Base-by-base conservation (phyloP, 2,113 vertebrate genomes). In the Deroptyus accipitrinus region DNA sequence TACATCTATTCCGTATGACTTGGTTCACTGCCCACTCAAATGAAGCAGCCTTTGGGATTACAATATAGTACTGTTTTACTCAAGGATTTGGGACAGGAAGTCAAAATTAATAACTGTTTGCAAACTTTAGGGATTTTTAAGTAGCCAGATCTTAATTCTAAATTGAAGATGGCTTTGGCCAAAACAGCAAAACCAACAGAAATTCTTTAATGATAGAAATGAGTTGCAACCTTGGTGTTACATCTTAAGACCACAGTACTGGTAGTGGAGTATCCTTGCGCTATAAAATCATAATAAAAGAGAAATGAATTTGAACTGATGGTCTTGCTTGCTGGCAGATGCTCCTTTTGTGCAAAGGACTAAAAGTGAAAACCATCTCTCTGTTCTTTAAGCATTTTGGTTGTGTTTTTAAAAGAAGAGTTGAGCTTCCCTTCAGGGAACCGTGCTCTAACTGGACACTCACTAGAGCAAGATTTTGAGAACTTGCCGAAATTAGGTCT, bases 31-130 rank as follows among this genome's bases (percentile, higher is more conserved):
- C 92, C 92, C 82, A 63, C 44, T 87, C 75, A 85, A 94, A 88
- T 89, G 70, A 94, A 95, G 25, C 85, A 82, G 33, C 79, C 70
- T 94, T 80, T 93, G 94, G 82, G 90, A 88, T 90, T 96, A 85
- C 67, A 91, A 54, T 70, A 59, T 39, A 79, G 85, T 80, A 63
- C 76, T 63, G 59, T 83, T 95, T 83, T 87, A 88, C 78, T 90
- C 67, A 64, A 73, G 75, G 91, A 68, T 86, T 91, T 96, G 70
- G 88, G 88, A 91, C 80, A 86, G 92, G 91, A 95, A 94, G 74
- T 93, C 27, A 79, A 88, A 93, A 59, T 44, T 22, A 89, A 22
- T 81, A 84, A 84, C 76, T 82, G 30, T 94, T 92, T 84, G 77
- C 86, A 92, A 88, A 88, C 86, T 82, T 78, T 3, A 64, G 94